Percentiles rank a stretch among this genome's conserved stretches.
phyloP scores from a whole-genome alignment of 2,888 invertebrate genomes.

The Drosophila mimetica region DNA sequence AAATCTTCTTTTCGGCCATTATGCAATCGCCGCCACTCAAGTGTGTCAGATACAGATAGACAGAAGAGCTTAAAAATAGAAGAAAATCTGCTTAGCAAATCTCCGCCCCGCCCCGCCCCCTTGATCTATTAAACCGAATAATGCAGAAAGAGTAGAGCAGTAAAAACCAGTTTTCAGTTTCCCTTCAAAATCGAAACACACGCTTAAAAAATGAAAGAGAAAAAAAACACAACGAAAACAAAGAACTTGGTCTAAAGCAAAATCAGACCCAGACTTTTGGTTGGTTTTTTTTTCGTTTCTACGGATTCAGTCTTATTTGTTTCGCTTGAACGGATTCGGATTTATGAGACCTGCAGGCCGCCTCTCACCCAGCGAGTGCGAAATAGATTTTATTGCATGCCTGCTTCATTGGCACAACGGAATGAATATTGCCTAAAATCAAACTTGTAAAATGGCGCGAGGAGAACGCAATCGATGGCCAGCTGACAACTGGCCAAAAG shows the following conservation, averaged over 20 bases:
- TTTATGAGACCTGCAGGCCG: conserved; percentile 50
- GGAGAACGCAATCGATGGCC: conserved; percentile 22
- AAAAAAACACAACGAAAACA: conserved; percentile 48
- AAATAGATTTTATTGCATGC: conserved; percentile 46
- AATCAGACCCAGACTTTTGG: conserved; percentile 7
- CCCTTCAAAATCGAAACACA: conserved; percentile 31
- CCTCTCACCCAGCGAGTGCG: conserved; percentile 41
- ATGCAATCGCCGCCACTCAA: conserved; percentile 38
- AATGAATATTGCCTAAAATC: conserved; percentile 70
- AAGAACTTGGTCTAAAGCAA: conserved; percentile 53
- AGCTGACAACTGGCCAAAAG: conserved; percentile 41
- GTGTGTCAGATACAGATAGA: conserved; percentile 31
- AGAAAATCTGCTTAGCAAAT: conserved; percentile 10
- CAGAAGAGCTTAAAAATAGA: conserved; percentile 27
- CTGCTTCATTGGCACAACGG: conserved; percentile 37
- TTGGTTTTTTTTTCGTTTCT: not conserved
- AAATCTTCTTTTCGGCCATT: conserved; percentile 38
- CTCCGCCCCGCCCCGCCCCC: conserved; percentile 19
- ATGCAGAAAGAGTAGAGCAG: conserved; percentile 35
- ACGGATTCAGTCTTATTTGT: conserved; percentile 37
- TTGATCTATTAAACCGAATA: conserved; percentile 47
- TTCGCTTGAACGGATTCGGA: conserved; percentile 43
- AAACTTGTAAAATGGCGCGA: conserved; percentile 48
- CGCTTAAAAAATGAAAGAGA: conserved; percentile 5
- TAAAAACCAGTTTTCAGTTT: conserved; percentile 61